Base-by-base conservation (phyloP, 2,797 vertebrate species). In the Ibycter americanus region DNA sequence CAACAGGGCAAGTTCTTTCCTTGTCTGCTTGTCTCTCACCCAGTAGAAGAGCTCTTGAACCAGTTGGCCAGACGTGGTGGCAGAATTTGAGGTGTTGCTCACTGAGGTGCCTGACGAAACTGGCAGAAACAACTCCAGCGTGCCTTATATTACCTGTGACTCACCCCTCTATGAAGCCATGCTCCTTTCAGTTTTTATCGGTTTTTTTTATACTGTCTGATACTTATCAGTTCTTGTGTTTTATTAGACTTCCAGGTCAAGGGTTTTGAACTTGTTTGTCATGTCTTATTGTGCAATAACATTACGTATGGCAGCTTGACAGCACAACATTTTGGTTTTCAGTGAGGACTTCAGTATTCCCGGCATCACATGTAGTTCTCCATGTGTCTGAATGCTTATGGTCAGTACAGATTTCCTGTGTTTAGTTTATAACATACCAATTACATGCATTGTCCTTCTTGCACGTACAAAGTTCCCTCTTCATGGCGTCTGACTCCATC, bases 221-320 rank as follows among this genome's bases (percentile, higher is more conserved):
- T 81, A 72, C 16, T 76, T 87, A n/a, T 87, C 5, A 5, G 27
- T 65, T 54, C 34, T 62, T 83, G 25, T 74, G n/a, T 79, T 96
- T 91, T 78, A 84, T 93, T 77, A 94, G 63, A 61, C 72, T 89
- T 81, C 76, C n/a, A 86, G 72, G 82, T 89, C 68, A 96, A 93
- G 44, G 72, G 62, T 78, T 93, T 87, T 70, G 54, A 93, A 82
- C 27, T 67, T 85, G 40, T 63, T 80, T 93, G 32, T 40, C 59
- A 27, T 32, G 18, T 65, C 65, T 55, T 70, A 9, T 32, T 44
- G 31, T 5, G 11, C 31, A 72, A 68, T 81, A 68, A 89, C 86
- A 87, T 72, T 15, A 52, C 0, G 0, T 62, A 26, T 68, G 22
- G 16, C 52, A 72, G 10, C 15, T 27, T 88, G 19, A 85, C 27